phyloP scores from a whole-genome alignment of 2,797 vertebrate species.

The Poecilia picta region DNA sequence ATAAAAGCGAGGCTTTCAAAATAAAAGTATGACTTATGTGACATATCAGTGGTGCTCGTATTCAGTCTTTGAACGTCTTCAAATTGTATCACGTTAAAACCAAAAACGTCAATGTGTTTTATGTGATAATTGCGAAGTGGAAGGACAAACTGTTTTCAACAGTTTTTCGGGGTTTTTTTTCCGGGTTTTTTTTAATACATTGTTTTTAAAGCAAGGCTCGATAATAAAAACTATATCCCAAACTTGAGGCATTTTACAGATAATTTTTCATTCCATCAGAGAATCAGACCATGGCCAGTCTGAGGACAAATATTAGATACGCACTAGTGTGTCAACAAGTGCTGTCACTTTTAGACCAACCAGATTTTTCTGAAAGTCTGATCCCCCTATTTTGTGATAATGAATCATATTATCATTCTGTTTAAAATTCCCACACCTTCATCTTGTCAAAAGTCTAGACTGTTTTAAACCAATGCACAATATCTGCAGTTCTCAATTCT shows the following conservation, averaged over 20 bases:
- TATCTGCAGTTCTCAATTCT: not conserved
- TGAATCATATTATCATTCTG: not conserved
- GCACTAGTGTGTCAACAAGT: not conserved
- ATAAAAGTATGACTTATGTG: constrained; percentile 33
- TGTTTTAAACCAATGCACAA: not conserved
- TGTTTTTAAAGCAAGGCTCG: not conserved
- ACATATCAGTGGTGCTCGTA: not conserved
- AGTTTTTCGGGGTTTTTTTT: no score
- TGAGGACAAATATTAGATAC: not conserved
- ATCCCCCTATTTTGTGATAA: not conserved
- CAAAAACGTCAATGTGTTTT: not conserved
- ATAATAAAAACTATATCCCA: not conserved
- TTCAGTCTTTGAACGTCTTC: not conserved
- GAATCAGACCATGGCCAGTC: not conserved
- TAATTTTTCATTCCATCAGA: not conserved
- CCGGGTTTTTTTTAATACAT: no score
- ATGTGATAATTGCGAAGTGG: not conserved
- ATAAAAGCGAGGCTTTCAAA: constrained; percentile 59
- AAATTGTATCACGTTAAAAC: not conserved
- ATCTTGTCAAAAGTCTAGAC: not conserved
- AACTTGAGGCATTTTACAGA: not conserved
- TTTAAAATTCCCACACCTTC: not conserved
- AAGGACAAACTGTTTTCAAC: not conserved
- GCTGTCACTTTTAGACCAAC: not conserved
- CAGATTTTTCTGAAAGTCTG: not conserved